Evolutionary conservation across 1,140 invertebrate genomes (phyloP).

Genomic region (Potamilus streckersoni): DNA sequence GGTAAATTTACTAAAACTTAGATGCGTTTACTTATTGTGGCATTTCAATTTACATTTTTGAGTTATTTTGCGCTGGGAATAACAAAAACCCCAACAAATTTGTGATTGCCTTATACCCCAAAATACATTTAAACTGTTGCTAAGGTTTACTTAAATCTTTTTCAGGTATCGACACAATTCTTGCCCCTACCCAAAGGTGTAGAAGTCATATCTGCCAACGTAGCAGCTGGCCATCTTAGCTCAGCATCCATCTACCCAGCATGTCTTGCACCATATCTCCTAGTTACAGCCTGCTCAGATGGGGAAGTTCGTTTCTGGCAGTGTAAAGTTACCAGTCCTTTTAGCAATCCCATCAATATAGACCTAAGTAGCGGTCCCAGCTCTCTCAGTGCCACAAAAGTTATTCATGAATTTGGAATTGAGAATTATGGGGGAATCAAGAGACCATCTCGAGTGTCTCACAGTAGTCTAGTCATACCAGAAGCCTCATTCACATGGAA

Average conservation of each 20-base stretch:
- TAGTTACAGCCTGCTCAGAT: slow-evolving; percentile 83
- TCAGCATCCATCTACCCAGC: slow-evolving; percentile 99
- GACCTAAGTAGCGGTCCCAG: neutral
- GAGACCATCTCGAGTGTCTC: slow-evolving; percentile 25
- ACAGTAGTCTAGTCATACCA: slow-evolving; percentile 30
- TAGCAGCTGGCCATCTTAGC: slow-evolving; percentile 95
- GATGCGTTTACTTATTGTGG: too few relatives aligned
- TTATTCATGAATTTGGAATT: slow-evolving; percentile 42
- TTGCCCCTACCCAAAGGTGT: slow-evolving; percentile 89
- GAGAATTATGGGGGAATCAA: slow-evolving; percentile 40
- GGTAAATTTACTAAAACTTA: too few relatives aligned
- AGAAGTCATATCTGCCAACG: slow-evolving; percentile 90
- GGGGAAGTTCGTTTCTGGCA: slow-evolving; percentile 78
- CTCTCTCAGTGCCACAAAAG: neutral
- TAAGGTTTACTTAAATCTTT: slow-evolving; percentile 10
- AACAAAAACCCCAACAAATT: too few relatives aligned
- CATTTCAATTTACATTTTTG: too few relatives aligned
- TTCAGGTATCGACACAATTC: slow-evolving; percentile 82
- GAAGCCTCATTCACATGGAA: slow-evolving; percentile 79
- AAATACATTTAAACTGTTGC: neutral
- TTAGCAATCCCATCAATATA: slow-evolving; percentile 10
- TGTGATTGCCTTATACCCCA: too few relatives aligned
- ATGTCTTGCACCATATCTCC: slow-evolving; percentile 95
- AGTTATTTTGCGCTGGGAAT: too few relatives aligned
- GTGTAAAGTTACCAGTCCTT: slow-evolving; percentile 71